Evolutionary conservation across 1,140 invertebrate genomes (phyloP), one percentile per base, ranked within the genome.

Genomic region (Eumaeus atala): DNA sequence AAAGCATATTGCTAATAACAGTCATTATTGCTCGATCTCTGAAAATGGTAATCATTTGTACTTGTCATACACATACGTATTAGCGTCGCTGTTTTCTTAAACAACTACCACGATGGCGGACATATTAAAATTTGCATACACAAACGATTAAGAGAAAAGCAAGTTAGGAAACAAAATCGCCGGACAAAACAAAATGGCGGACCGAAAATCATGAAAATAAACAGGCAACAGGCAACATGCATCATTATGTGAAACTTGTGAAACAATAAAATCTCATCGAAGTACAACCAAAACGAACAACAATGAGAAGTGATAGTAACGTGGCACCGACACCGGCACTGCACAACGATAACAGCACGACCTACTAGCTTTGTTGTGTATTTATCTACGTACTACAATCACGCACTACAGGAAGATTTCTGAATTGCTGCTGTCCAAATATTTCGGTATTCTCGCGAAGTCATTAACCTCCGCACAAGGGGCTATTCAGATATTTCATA

Each of bases 1-100:
- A 28, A 3, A 28, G 21, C 21, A 2, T 16, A 16, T 16, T 16
- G 58, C 57, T 63, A 64, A 67, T 52, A 56, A 62, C 51, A 49
- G 59, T 61, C 55, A 70, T 70, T 61, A 67, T 44, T 49, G 55
- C 57, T 68, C 67, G 65, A 67, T 74, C 68, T 64, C 62, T 48
- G 51, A 59, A 66, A 61, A 62, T 67, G 56, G 52, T 58, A 33
- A 57, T 21, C 47, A 64, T 67, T 65, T 64, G 48, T 71, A 16
- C 17, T 44, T 14, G 17, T 44, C 14, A 16, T 9, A 56, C 62
- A 62, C 51, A 18, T 56, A 63, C 53, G 2, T 28, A 28, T 28
- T 28, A 28, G 21, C 21, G 16, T 44, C 12, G 40, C 40, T 14
- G 40, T 16, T 44, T 16, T 28, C 2, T 28, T 28, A n/a, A n/a